Evolutionary conservation across 2,888 invertebrate genomes (phyloP).

Genomic region (Calliopum simillimum): DNA sequence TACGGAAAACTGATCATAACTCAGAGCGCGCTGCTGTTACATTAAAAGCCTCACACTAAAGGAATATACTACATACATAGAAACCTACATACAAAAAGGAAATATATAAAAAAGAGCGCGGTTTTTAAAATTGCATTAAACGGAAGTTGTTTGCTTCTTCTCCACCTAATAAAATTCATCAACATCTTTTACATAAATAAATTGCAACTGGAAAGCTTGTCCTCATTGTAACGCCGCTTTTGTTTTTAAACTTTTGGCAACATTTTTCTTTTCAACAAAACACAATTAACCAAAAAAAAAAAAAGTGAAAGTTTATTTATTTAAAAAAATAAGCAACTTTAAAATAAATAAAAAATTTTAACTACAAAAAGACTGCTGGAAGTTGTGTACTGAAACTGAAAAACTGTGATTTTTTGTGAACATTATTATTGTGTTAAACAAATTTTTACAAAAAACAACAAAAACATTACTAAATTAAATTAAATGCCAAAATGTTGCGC

Average conservation of each 20-base stretch:
- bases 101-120: neutral
- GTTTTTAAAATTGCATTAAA: conserved; percentile 8
- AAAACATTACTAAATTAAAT: neutral
- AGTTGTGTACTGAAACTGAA: neutral
- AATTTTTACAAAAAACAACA: neutral
- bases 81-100: neutral
- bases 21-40: neutral
- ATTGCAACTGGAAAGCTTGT: conserved; percentile 18
- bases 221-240: neutral
- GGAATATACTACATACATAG: neutral
- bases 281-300: neutral
- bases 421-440: neutral
- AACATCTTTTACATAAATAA: neutral
- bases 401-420: conserved; percentile 17
- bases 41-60: neutral
- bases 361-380: conserved; percentile 17
- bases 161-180: neutral
- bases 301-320: conserved; percentile 27
- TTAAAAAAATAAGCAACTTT: conserved; percentile 1
- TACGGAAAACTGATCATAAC: neutral
- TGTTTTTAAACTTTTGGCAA: conserved; percentile 1
- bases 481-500: conserved; percentile 58
- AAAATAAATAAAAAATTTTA: neutral
- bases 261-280: neutral
- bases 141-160: neutral